A percentile compares a stretch with the other conserved stretches of the same genome.
These are phyloP conservation scores for Periparus ater DNA, from an alignment of 2,797 vertebrate genomes.

Conservation along the genomic window DNA sequence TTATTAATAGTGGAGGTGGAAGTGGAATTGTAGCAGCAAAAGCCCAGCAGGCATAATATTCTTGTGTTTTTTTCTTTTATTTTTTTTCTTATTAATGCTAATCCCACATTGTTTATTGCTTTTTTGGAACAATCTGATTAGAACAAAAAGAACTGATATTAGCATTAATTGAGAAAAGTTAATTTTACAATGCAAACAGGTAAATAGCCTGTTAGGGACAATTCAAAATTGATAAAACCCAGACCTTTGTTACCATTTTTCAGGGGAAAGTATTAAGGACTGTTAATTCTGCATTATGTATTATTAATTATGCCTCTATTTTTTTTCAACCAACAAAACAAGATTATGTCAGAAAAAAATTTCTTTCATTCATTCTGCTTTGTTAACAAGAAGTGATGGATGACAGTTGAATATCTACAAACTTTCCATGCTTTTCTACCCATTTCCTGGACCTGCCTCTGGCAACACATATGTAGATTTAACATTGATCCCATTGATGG, in stretches of 20 bases:
- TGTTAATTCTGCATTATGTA: not conserved
- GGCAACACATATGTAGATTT: not conserved
- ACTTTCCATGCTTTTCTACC: not conserved
- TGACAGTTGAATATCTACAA: not conserved
- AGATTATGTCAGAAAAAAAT: not conserved
- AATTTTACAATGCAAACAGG: not conserved
- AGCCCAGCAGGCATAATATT: not conserved
- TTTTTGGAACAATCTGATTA: not conserved
- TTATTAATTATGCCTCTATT: constrained; percentile 12
- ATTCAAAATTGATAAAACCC: not conserved
- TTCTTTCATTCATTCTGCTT: not conserved
- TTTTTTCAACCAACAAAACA: constrained; percentile 12
- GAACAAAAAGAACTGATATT: not conserved
- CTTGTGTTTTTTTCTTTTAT: not conserved
- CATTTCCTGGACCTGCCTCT: not conserved
- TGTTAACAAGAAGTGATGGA: not conserved
- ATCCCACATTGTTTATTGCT: not conserved
- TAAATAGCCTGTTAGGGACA: not conserved
- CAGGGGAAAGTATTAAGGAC: not conserved
- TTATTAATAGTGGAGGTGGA: constrained; percentile 25
- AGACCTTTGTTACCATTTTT: not conserved
- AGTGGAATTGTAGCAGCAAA: not conserved
- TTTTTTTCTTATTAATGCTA: not conserved
- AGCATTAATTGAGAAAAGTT: constrained; percentile 21
- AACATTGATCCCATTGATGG: not conserved